Evolutionary conservation across 2,888 invertebrate genomes (phyloP).

Genomic region (Acrobasis repandana): DNA sequence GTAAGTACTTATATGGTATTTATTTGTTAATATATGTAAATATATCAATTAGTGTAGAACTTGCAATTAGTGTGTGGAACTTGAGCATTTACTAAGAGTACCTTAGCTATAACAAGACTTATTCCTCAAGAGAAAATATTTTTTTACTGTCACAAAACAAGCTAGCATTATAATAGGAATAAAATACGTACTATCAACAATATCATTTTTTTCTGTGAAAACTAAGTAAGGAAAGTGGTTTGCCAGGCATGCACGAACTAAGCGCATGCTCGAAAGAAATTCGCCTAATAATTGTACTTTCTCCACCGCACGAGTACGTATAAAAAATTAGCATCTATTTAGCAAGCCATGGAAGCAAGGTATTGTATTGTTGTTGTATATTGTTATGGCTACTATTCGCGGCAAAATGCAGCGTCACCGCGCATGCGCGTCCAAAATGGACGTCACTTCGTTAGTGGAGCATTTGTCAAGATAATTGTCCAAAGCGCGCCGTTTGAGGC

Average conservation of each 20-base stretch:
- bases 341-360: conserved; percentile 38
- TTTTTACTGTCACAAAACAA: neutral
- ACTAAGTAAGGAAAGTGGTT: conserved; percentile 26
- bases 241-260: conserved; percentile 28
- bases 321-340: conserved; percentile 62
- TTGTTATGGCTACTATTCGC: conserved; percentile 68
- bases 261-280: conserved; percentile 39
- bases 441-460: conserved; percentile 70
- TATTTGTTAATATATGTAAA: too few relatives aligned
- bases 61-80: too few relatives aligned
- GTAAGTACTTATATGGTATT: too few relatives aligned
- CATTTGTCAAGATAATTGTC: conserved; percentile 78
- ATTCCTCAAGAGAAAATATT: neutral
- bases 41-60: too few relatives aligned
- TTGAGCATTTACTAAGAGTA: too few relatives aligned
- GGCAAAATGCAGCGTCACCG: conserved; percentile 44
- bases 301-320: conserved; percentile 41
- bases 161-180: neutral
- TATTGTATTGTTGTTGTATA: conserved; percentile 51
- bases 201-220: conserved; percentile 2
- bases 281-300: conserved; percentile 54
- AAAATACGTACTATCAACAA: neutral
- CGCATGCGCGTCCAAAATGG: conserved; percentile 56
- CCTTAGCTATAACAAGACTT: too few relatives aligned
- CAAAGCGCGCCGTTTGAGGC: conserved; percentile 60